These are phyloP conservation scores for Stratiolaelaps scimitus DNA, from an alignment of 1,140 invertebrate genomes.

Conservation along the genomic window DNA sequence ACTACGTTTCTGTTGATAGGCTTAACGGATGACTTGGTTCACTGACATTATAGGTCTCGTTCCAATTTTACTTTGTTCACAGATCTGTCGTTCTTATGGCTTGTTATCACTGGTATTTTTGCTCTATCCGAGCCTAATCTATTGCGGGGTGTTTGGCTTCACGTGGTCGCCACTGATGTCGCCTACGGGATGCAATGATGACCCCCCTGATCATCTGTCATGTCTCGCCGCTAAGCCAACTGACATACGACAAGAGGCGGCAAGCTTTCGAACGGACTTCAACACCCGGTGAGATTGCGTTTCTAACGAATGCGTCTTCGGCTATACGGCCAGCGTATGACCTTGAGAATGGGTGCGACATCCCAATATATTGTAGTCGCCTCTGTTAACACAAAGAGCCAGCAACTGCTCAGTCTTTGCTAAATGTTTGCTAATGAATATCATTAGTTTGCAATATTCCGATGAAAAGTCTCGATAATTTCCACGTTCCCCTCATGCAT, in stretches of 20 bases:
- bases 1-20: not conserved
- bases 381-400: too few species aligned
- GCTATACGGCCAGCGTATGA: too few species aligned
- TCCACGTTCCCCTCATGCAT: too few species aligned
- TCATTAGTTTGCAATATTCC: too few species aligned
- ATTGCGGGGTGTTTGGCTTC: conserved; percentile 4
- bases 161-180: conserved; percentile 3
- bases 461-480: too few species aligned
- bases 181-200: not conserved
- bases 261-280: conserved; percentile 7
- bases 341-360: too few species aligned
- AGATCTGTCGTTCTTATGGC: conserved; percentile 27
- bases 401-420: too few species aligned
- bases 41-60: not conserved
- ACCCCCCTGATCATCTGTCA: conserved; percentile 15
- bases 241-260: conserved; percentile 11
- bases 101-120: conserved; percentile 15
- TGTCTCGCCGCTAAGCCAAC: conserved; percentile 15
- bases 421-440: too few species aligned
- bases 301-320: not conserved
- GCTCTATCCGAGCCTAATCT: conserved; percentile 7
- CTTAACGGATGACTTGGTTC: not conserved
- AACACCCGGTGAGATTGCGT: conserved; percentile 5
- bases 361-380: too few species aligned
- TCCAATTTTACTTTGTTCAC: not conserved